Evolutionary conservation across 30 jellyfish, hydroid and myxozoan species (phyloP).

Genomic region (Aurelia aurita complex sp. Pacific): DNA sequence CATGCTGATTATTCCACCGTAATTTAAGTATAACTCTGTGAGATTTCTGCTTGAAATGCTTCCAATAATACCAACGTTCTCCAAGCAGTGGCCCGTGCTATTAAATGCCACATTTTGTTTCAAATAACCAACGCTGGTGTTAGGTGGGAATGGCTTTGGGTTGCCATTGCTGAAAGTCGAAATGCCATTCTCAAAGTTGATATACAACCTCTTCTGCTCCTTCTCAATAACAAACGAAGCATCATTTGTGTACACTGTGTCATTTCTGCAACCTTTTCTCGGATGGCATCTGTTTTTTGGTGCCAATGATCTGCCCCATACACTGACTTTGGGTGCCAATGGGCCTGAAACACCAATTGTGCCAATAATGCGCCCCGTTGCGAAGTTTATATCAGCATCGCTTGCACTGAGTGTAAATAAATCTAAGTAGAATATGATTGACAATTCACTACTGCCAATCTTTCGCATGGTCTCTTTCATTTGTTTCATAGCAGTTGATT

Average conservation of each 20-base stretch:
- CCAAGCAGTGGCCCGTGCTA: neutral
- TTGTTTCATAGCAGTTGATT: conserved; percentile 26
- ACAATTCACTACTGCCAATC: conserved; percentile 23
- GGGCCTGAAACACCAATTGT: conserved; percentile 66
- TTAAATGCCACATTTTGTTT: neutral
- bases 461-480: conserved; percentile 27
- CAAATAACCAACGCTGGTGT: conserved; percentile 31
- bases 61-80: neutral
- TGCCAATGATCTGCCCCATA: conserved; percentile 49
- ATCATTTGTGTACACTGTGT: neutral
- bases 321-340: conserved; percentile 16
- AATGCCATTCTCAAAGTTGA: conserved; percentile 35
- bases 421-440: conserved; percentile 33
- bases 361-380: conserved; percentile 53
- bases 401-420: neutral
- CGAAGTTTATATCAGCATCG: neutral
- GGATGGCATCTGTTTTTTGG: neutral
- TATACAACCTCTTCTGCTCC: conserved; percentile 12
- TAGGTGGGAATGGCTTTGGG: conserved; percentile 14
- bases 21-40: neutral
- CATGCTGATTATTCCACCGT: conserved; percentile 26
- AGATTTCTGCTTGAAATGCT: neutral
- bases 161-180: conserved; percentile 1
- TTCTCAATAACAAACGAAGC: conserved; percentile 38
- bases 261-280: neutral